Evolutionary conservation across 2,797 vertebrate species (phyloP).

Genomic region (Enteromius paludinosus): DNA sequence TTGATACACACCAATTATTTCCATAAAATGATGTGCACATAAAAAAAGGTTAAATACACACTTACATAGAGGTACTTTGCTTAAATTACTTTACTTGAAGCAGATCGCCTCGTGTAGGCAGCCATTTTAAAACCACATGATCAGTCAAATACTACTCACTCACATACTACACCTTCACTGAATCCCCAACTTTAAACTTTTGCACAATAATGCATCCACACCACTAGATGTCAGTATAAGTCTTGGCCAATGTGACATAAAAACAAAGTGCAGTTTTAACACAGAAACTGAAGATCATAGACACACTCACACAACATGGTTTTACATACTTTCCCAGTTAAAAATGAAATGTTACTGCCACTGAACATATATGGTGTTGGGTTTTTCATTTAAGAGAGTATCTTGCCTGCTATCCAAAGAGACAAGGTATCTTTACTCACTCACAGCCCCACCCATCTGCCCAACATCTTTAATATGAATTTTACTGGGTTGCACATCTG

Average conservation of each 20-base stretch:
- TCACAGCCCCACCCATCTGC: slow-evolving; percentile 52
- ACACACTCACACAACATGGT: not conserved
- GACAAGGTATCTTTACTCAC: slow-evolving; percentile 10
- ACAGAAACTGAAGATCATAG: not conserved
- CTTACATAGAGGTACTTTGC: not conserved
- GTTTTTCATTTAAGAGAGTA: not conserved
- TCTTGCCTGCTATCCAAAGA: not conserved
- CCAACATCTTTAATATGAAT: slow-evolving; percentile 62
- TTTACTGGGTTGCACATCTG: slow-evolving; percentile 67
- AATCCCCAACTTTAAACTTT: not conserved
- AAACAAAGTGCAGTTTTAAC: not conserved
- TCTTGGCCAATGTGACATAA: not conserved
- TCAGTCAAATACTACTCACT: not conserved
- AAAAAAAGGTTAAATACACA: not conserved
- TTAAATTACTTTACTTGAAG: not conserved
- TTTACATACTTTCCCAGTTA: not conserved
- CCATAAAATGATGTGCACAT: not conserved
- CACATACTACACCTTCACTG: not conserved
- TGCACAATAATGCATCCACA: not conserved
- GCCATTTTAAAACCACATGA: not conserved
- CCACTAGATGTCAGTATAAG: not conserved
- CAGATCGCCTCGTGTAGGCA: not conserved
- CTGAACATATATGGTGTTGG: not conserved
- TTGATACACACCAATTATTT: not conserved
- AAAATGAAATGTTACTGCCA: not conserved